Base-by-base conservation (phyloP, 2,888 invertebrate species). In the Meta bourneti region DNA sequence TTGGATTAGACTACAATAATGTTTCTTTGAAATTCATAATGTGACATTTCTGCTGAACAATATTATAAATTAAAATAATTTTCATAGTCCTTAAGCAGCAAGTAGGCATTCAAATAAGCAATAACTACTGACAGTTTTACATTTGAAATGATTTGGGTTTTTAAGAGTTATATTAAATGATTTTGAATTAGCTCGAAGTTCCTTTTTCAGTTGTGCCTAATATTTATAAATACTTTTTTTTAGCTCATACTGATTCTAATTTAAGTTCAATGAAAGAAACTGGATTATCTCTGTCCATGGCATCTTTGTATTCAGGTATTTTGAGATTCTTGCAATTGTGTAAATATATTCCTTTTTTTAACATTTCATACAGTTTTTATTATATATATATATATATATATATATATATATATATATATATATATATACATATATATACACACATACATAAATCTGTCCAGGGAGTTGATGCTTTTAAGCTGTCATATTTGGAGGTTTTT, bases 231-330 rank as follows among this genome's bases (percentile, higher is more conserved):
- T 81, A n/a, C n/a, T n/a, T n/a, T 34, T 71, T 84, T 83, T 6
- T 77, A 87, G 92, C 85, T 72, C 85, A 85, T 49, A 87, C 91
- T 71, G 86, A 91, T 54, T 93, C 92, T 7, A 93, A 91, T 78
- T 78, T 93, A 48, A 87, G 71, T 84, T 89, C 87, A 9, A 83
- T 93, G 74, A 91, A 83, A 78, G 83, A 90, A 90, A 91, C 94
- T 89, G 96, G 96, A 19, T 94, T 96, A 13, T 96, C 96, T 7
- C 95, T 96, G 94, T 96, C 96, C 0, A 96, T 96, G 96, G 96
- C 96, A 6, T 96, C 96, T 0, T 94, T 96, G 16, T 96, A 96
- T 94, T 96, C 96, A 0, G 96, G 95, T 94, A 90, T 71, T 81
- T 61, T 20, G 8, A 34, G 34, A 34, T 34, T 34, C 34, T 34